Evolutionary conservation across 2,113 vertebrate genomes (phyloP), one percentile per base, ranked within the genome.

Genomic region (Globicephala melas): DNA sequence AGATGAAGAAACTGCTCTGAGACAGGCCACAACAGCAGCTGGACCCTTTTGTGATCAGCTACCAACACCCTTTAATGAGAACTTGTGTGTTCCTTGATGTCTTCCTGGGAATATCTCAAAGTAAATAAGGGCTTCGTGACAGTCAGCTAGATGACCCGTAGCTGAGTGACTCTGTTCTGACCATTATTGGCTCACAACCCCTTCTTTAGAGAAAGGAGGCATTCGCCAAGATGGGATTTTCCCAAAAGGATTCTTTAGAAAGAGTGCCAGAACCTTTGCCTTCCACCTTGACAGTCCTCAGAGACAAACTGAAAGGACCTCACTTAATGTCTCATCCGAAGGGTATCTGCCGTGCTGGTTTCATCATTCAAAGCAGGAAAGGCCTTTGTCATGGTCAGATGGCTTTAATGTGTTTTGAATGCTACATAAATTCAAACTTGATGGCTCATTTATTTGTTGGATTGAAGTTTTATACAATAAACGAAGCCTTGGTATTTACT

Each of bases 341-440:
- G 98, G 98, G 98, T 98, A 98, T 98, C 98, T 98, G 98, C 98
- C 80, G 65, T 26, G 73, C 92, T 94, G 98, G 98, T 98, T 98
- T 98, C 98, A 99, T 99, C 98, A 99, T 99, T 99, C 98, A 99
- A 98, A 98, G 98, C 98, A 98, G 98, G 98, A 99, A 98, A 98
- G 98, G 98, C 98, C 99, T 99, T 98, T 99, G 98, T 98, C 98
- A 99, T 99, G 98, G 99, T 99, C 98, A 99, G 98, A 98, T 98
- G 98, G 98, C 98, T 99, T 99, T 99, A 99, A 99, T 99, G 98
- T 97, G 98, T 98, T 99, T 99, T 97, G 97, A 98, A 99, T 98
- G 98, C 98, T 99, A 99, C 98, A 99, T 99, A 99, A 99, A 99
- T 99, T 98, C 98, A 99, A 98, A 98, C 98, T 99, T 98, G 98